Conservation (phyloP, 2,797 vertebrate genomes). For the Thripadectes ignobilis region DNA sequence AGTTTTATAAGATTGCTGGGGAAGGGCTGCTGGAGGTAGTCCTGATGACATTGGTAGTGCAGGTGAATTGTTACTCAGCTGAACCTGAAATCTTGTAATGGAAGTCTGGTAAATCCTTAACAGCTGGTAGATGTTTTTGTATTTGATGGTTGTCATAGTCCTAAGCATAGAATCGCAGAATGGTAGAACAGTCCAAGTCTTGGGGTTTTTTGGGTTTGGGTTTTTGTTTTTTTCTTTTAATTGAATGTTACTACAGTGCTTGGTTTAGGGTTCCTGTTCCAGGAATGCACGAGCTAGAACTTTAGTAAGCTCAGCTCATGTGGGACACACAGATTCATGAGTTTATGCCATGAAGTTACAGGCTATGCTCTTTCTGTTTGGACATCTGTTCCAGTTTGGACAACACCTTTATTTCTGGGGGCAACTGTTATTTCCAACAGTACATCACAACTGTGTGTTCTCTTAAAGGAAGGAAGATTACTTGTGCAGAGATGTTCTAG, state of each 20-base stretch:
- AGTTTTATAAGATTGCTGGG: background rate
- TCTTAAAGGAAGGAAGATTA: background rate
- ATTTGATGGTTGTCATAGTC: background rate
- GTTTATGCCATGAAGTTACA: background rate
- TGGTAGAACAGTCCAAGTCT: background rate
- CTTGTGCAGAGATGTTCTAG: background rate
- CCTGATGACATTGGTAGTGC: background rate
- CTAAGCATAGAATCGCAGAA: background rate
- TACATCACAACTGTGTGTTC: background rate
- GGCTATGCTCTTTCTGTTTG: background rate
- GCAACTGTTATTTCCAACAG: background rate
- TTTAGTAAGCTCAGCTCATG: background rate
- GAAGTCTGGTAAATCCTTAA: background rate
- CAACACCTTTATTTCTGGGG: background rate
- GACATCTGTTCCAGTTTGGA: background rate
- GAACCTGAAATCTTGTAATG: background rate
- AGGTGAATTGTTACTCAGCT: background rate
- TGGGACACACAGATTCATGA: accelerated
- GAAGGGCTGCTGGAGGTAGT: background rate
- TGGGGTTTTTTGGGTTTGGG: background rate
- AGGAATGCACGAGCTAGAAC: background rate
- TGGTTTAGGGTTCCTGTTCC: background rate
- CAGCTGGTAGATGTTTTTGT: background rate
- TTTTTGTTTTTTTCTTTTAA: background rate
- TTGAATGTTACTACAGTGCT: background rate